These are phyloP conservation scores for Oligia latruncula DNA, from an alignment of 2,888 invertebrate genomes.

Conservation along the genomic window DNA sequence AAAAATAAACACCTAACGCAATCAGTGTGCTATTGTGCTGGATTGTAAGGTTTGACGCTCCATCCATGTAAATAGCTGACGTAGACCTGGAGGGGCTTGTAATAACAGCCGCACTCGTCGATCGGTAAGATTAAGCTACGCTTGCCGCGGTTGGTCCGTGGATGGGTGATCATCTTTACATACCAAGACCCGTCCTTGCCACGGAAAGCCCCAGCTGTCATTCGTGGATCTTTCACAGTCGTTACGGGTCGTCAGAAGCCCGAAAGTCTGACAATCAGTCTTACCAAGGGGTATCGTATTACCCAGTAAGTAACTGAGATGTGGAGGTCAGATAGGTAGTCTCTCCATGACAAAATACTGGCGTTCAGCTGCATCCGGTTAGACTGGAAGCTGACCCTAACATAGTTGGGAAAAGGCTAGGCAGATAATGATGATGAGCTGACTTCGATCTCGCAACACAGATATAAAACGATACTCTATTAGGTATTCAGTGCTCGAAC, in stretches of 20 bases:
- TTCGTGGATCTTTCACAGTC: not conserved
- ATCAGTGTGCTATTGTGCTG: conserved; percentile 55
- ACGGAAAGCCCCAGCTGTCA: not conserved
- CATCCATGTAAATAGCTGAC: conserved; percentile 43
- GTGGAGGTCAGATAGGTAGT: not conserved
- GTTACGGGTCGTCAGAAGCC: not conserved
- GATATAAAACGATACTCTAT: conserved; percentile 38
- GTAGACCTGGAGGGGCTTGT: conserved; percentile 22
- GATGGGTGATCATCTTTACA: not conserved
- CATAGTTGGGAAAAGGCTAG: not conserved
- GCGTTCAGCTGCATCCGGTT: not conserved
- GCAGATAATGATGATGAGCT: not conserved
- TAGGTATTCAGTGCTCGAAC: conserved; percentile 38
- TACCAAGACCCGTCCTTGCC: not conserved
- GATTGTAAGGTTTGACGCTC: conserved; percentile 21
- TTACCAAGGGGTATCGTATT: not conserved
- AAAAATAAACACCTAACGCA: conserved; percentile 48
- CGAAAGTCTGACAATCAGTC: not conserved
- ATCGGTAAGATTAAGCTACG: not conserved
- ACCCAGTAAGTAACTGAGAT: not conserved
- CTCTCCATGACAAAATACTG: not conserved
- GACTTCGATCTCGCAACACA: conserved; percentile 35
- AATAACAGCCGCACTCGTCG: not conserved
- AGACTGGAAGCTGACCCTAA: not conserved
- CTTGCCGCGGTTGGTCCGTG: not conserved